Evolutionary conservation across 2,888 invertebrate genomes (phyloP).

Genomic region (Amphipoea oculea): DNA sequence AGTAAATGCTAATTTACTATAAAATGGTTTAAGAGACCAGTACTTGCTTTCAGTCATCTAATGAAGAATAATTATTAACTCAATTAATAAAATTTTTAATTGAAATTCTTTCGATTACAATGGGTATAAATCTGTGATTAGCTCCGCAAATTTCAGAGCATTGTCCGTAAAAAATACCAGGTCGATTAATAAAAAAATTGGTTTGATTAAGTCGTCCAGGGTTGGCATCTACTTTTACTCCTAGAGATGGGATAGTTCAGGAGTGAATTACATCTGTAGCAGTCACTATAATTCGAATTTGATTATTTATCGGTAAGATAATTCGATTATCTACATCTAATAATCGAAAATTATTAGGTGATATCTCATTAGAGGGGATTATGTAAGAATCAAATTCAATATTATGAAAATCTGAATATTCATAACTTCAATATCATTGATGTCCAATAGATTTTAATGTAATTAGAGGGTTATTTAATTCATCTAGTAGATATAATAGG

Average conservation of each 20-base stretch:
- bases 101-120: conserved; percentile 91
- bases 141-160: conserved; percentile 96
- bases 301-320: conserved; percentile 90
- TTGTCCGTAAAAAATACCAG: conserved; percentile 93
- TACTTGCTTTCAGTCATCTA: conserved; percentile 93
- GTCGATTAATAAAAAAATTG: conserved; percentile 91
- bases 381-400: conserved; percentile 92
- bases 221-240: conserved; percentile 92
- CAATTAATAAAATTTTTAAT: conserved; percentile 90
- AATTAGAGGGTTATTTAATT: conserved; percentile 90
- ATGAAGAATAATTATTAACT: conserved; percentile 89
- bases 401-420: conserved; percentile 91
- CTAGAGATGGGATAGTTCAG: conserved; percentile 91
- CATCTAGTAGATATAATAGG: conserved; percentile 91
- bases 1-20: conserved; percentile 92
- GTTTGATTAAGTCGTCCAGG: conserved; percentile 92
- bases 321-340: conserved; percentile 92
- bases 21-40: conserved; percentile 93
- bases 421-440: conserved; percentile 93
- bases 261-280: conserved; percentile 92
- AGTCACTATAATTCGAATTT: conserved; percentile 92
- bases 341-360: conserved; percentile 87
- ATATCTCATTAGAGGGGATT: conserved; percentile 83
- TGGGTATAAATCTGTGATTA: conserved; percentile 95
- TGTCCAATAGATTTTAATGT: conserved; percentile 92